These are phyloP conservation scores for Propsilocerus akamusi DNA, from an alignment of 1,140 invertebrate species.

Conservation along the genomic window DNA sequence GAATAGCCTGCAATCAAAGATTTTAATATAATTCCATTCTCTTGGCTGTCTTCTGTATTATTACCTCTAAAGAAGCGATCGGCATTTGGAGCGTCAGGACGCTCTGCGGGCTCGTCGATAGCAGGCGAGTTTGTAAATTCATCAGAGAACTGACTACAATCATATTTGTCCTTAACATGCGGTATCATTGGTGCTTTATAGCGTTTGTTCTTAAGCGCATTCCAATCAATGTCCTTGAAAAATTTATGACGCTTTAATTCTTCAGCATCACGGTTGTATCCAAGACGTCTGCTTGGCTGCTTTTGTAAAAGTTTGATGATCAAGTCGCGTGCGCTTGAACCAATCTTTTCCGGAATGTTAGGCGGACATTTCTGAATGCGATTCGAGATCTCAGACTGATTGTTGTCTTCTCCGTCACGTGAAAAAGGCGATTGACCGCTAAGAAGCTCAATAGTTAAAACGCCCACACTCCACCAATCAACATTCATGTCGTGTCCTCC, in stretches of 20 bases:
- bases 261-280: conserved; percentile 42
- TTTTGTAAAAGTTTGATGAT: conserved; percentile 64
- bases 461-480: conserved; percentile 97
- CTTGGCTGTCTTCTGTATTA: conserved; percentile 12
- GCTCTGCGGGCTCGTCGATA: conserved; percentile 75
- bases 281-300: conserved; percentile 67
- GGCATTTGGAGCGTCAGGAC: conserved; percentile 49
- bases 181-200: conserved; percentile 69
- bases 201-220: conserved; percentile 47
- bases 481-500: conserved; percentile 85
- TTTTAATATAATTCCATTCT: conserved; percentile 4
- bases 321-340: conserved; percentile 37
- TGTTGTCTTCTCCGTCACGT: conserved; percentile 79
- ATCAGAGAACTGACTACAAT: conserved; percentile 90
- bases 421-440: conserved; percentile 96
- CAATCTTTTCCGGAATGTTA: conserved; percentile 55
- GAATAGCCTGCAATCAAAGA: conserved; percentile 47
- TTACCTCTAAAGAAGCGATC: conserved; percentile 72
- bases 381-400: conserved; percentile 82
- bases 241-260: conserved; percentile 77
- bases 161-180: conserved; percentile 59
- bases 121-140: conserved; percentile 86
- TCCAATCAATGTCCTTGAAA: conserved; percentile 65
- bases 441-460: conserved; percentile 89
- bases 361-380: conserved; percentile 75